phyloP scores from a whole-genome alignment of 1,140 invertebrate species.

The Pygmarrhopalites habei region DNA sequence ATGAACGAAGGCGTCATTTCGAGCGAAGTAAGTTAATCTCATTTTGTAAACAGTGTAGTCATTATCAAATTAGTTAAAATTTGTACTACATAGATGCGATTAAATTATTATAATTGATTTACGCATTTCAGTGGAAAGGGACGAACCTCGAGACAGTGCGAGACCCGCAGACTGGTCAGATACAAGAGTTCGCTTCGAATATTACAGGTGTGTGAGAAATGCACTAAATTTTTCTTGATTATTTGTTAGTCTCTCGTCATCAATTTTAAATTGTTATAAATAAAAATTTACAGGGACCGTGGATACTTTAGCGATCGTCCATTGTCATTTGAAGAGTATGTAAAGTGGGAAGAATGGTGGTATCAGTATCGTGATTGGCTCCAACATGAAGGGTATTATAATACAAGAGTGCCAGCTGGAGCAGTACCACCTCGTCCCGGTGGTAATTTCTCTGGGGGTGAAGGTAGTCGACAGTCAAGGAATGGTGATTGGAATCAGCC shows the following conservation, averaged over 20 bases:
- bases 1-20: conserved; percentile 31
- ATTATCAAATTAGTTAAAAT: too few relatives aligned
- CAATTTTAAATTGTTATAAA: neutral
- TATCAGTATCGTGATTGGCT: conserved; percentile 86
- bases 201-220: conserved; percentile 52
- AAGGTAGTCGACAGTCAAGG: neutral
- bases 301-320: conserved; percentile 64
- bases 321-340: conserved; percentile 68
- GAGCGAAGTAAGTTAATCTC: too few relatives aligned
- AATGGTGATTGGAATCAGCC: conserved; percentile 16
- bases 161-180: conserved; percentile 71
- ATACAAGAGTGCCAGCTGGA: neutral
- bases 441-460: neutral
- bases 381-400: conserved; percentile 55
- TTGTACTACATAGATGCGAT: too few relatives aligned
- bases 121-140: conserved; percentile 28
- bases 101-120: too few relatives aligned
- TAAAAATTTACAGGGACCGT: conserved; percentile 53
- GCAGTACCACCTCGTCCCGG: neutral
- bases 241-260: neutral
- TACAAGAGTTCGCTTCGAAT: conserved; percentile 71
- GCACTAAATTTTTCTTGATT: neutral
- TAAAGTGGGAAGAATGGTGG: conserved; percentile 92
- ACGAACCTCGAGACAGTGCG: conserved; percentile 41
- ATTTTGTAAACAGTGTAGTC: too few relatives aligned